Evolutionary conservation across 2,888 invertebrate species (phyloP), one percentile per base, ranked within the genome.

Genomic region (Epicampocera succincta): DNA sequence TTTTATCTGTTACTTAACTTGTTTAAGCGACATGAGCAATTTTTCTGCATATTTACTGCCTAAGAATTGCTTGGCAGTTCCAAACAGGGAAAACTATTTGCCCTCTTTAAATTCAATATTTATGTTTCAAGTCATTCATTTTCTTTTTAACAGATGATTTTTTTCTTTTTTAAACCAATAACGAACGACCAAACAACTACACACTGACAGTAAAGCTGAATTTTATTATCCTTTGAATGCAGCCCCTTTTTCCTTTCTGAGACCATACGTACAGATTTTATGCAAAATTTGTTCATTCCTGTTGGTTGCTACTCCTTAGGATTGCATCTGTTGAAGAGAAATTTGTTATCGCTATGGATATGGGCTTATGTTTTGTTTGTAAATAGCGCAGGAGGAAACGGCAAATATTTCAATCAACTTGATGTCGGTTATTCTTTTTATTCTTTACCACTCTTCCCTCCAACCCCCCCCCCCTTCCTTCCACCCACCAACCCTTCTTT

Each of bases 151-250:
- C 33, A 8, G 9, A 8, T 9, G 9, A 33, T 25, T 25, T 19
- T 52, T 13, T 19, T 13, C 11, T 21, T 40, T 63, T 61, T 54
- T 13, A 61, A 48, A 25, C 29, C 72, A 72, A 61, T 61, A 72
- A 72, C 54, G 52, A 66, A 42, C 33, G 52, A 46, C 29, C 19
- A 9, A 13, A 56, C 33, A 15, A 12, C 17, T 33, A 52, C 33
- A 42, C 40, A 33, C 21, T 44, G 4, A 19, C 44, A 50, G 65
- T 52, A 66, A 56, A 33, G 72, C 61, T 76, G 75, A 80, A 76
- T 76, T 80, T 72, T 81, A 81, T 81, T 81, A 81, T 81, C 80
- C 80, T 81, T 76, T 81, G 80, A 80, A 66, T 72, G 46, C 61
- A 54, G 66, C 40, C 29, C 38, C 11, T 63, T 48, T 50, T 58